These are phyloP conservation scores for Rotaria socialis DNA, from an alignment of 2,888 invertebrate species.

Conservation along the genomic window DNA sequence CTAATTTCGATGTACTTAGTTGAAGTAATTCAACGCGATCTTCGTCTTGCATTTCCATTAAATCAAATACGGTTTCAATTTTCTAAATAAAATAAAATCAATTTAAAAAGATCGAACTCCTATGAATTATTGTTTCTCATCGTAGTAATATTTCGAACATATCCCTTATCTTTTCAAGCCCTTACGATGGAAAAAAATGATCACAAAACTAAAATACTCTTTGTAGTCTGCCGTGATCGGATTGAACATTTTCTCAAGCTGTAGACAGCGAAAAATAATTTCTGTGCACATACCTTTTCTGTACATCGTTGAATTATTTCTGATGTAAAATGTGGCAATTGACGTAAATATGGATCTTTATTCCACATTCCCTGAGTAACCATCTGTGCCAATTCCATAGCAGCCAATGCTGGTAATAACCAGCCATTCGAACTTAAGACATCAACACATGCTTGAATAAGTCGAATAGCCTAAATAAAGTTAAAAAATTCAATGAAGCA, in stretches of 20 bases:
- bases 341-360: conserved; percentile 91
- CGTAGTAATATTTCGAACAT: too few species aligned
- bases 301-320: conserved; percentile 84
- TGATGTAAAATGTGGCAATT: conserved; percentile 84
- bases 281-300: conserved; percentile 65
- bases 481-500: too few species aligned
- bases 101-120: too few species aligned
- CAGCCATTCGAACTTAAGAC: conserved; percentile 91
- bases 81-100: conserved; percentile 55
- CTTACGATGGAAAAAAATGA: too few species aligned
- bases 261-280: too few species aligned
- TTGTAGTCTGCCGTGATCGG: too few species aligned
- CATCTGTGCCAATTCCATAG: conserved; percentile 99
- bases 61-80: conserved; percentile 87
- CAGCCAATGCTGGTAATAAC: conserved; percentile 93
- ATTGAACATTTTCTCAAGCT: too few species aligned
- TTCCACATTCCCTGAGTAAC: conserved; percentile 99
- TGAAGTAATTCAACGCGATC: conserved; percentile 72
- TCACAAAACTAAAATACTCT: too few species aligned
- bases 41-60: conserved; percentile 86
- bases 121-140: too few species aligned
- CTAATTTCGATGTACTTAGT: conserved; percentile 73
- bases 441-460: conserved; percentile 74
- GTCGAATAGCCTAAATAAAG: conserved; percentile 48
- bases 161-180: too few species aligned